phyloP scores from a whole-genome alignment of 2,888 invertebrate genomes.

The Polia nebulosa region DNA sequence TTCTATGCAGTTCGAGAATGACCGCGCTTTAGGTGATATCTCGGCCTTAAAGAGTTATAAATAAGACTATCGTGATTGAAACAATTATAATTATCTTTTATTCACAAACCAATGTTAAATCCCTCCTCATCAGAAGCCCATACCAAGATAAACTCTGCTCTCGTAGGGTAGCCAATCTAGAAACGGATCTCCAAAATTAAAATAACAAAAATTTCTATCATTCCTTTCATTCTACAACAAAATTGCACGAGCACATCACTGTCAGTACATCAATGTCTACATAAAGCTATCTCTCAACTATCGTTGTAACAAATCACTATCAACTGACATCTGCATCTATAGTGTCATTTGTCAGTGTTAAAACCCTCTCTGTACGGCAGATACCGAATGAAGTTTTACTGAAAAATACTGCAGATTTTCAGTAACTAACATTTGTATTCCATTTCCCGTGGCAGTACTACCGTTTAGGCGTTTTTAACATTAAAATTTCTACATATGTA shows the following conservation, averaged over 20 bases:
- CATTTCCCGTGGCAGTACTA: background rate
- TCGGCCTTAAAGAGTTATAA: too few species aligned
- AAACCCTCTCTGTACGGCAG: conserved; percentile 9
- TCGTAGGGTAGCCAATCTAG: background rate
- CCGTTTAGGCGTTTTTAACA: too few species aligned
- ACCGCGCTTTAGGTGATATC: too few species aligned
- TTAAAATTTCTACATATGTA: too few species aligned
- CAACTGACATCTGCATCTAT: background rate
- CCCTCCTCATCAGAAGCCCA: too few species aligned
- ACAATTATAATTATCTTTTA: too few species aligned
- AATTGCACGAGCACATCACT: background rate
- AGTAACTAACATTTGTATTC: background rate
- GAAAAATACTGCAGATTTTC: background rate
- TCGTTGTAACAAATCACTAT: conserved; percentile 20
- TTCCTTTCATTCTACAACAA: too few species aligned
- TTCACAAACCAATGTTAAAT: too few species aligned
- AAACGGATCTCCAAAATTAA: too few species aligned
- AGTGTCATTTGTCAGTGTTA: conserved; percentile 14
- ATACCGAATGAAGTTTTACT: background rate
- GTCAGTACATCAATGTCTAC: background rate
- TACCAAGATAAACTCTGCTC: background rate
- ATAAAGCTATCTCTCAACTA: background rate
- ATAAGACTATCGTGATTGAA: too few species aligned
- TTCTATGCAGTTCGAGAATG: too few species aligned
- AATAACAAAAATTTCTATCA: background rate